Percentiles rank a stretch among this genome's conserved stretches.
Conservation (phyloP, 2,888 invertebrate species). For the Zele albiditarsus region DNA sequence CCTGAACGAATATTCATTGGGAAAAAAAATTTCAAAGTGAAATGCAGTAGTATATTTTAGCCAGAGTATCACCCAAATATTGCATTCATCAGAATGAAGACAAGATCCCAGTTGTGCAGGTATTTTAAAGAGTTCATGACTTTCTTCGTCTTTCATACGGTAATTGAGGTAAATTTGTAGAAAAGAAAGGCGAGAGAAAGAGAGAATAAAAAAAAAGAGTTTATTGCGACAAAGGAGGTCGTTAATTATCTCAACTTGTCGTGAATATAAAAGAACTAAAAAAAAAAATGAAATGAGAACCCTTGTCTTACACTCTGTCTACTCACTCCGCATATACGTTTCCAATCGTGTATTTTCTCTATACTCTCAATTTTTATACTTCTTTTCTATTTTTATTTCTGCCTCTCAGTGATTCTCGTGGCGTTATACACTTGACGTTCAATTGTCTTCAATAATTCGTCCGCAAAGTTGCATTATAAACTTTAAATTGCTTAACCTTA, state of each 20-base stretch:
- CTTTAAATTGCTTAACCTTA: constrained; percentile 25
- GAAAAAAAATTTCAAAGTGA: too few relatives aligned
- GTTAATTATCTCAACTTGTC: constrained; percentile 35
- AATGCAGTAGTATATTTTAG: too few relatives aligned
- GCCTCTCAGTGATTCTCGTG: neutral
- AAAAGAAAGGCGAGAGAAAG: constrained; percentile 38
- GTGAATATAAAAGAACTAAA: neutral
- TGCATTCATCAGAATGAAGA: too few relatives aligned
- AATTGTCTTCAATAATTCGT: neutral
- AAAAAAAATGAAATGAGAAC: neutral
- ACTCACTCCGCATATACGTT: constrained; percentile 1
- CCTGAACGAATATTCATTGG: too few relatives aligned
- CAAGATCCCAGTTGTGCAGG: too few relatives aligned
- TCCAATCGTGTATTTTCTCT: neutral
- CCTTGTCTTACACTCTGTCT: neutral
- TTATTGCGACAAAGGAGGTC: constrained; percentile 36
- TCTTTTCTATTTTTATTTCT: neutral
- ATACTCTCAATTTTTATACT: neutral
- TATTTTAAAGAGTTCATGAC: too few relatives aligned
- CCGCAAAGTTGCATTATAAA: constrained; percentile 11
- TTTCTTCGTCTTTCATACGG: too few relatives aligned
- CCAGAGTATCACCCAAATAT: too few relatives aligned
- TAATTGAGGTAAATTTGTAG: too few relatives aligned
- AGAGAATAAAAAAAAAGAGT: neutral
- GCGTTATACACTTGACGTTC: neutral